Base-by-base conservation (phyloP, 2,888 invertebrate genomes). In the Hymenopus coronatus region DNA sequence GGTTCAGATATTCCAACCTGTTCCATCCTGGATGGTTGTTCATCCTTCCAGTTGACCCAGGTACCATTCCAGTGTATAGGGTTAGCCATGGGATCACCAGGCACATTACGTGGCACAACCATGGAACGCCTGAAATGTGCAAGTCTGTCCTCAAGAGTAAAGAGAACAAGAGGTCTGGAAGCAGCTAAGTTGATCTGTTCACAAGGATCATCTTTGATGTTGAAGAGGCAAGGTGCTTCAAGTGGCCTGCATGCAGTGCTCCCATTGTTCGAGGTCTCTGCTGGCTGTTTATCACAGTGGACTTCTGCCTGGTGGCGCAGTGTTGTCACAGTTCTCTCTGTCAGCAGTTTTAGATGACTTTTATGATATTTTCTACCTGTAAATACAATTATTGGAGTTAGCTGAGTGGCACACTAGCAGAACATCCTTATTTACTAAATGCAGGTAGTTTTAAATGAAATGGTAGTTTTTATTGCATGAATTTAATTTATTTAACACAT, bases 21-120 rank as follows among this genome's bases (percentile, higher is more conserved):
- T 28, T 30, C 30, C 15, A 28, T 20, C n/a, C n/a, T n/a, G 25
- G 81, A 14, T 0, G 25, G 15, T 3, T 28, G 28, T 15, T 82
- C 89, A 88, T 95, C 95, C 91, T 93, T 92, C 96, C 96, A 96
- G 91, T 93, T 94, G 1, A 93, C 93, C 96, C 96, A 96, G 0
- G 94, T 94, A 88, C 94, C 93, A 88, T 95, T 94, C 93, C 94
- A 95, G 9, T 93, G 91, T 0, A 91, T 91, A 0, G 96, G 96
- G 92, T 95, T 93, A 1, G 94, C 94, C 2, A 92, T 92, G 0
- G 93, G 92, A 90, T 94, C 94, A 0, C 92, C 91, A 0, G 94
- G 93, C 0, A 93, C 91, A 89, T 95, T 95, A 89, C 93, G 93
- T 0, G 94, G 93, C 0, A 93, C 92, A 27, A 94, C 88, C 0